Evolutionary conservation across 2,797 vertebrate genomes (phyloP).

Genomic region (Esox lucius): DNA sequence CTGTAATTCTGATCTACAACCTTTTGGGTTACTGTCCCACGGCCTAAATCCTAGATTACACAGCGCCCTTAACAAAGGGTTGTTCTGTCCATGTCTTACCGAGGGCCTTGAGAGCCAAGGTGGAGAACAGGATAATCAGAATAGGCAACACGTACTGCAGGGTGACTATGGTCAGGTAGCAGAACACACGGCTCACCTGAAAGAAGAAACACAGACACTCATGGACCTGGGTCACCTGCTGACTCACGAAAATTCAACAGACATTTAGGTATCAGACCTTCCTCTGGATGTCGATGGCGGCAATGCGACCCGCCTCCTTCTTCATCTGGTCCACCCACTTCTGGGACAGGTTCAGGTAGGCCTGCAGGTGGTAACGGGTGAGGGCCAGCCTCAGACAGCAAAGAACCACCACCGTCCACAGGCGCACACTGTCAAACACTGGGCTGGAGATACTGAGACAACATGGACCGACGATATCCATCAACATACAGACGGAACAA

Average conservation of each 20-base stretch:
- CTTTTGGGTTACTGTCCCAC: too few relatives aligned
- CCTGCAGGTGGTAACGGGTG: constrained; percentile 88
- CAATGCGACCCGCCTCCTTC: constrained; percentile 87
- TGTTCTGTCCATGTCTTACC: constrained; percentile 69
- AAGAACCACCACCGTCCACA: constrained; percentile 83
- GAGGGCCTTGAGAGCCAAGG: constrained; percentile 85
- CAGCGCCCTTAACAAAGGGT: background rate
- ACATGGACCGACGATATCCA: background rate
- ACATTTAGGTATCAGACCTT: constrained; percentile 71
- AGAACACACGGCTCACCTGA: constrained; percentile 90
- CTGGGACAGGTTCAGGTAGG: constrained; percentile 89
- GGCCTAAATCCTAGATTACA: background rate
- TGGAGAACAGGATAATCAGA: constrained; percentile 86
- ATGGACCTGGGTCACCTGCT: background rate
- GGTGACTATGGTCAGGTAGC: constrained; percentile 89
- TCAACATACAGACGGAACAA: background rate
- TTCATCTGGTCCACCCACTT: constrained; percentile 91
- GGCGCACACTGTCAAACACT: constrained; percentile 80
- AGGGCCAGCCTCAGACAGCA: constrained; percentile 80
- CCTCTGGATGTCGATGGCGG: constrained; percentile 87
- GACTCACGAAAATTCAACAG: too few relatives aligned
- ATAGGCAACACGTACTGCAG: constrained; percentile 91
- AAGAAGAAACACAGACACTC: background rate
- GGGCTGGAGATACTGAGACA: constrained; percentile 79
- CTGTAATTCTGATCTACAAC: too few relatives aligned